Percentiles rank a stretch among this genome's conserved stretches.
These are phyloP conservation scores for Acronicta aceris DNA, from an alignment of 2,888 invertebrate genomes.

Conservation along the genomic window DNA sequence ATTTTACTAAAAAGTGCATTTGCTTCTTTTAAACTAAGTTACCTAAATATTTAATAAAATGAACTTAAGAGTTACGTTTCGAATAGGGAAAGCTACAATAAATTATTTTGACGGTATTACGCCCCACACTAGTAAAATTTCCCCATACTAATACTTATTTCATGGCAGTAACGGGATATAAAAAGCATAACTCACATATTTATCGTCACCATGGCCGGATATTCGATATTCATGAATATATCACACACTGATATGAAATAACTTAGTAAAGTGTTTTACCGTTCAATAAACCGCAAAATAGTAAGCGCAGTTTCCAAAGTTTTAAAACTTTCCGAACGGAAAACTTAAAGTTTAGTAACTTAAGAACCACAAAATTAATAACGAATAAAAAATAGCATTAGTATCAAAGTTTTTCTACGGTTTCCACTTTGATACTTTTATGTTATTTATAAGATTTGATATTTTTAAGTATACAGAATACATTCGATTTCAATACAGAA, in stretches of 20 bases:
- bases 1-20: too few relatives aligned
- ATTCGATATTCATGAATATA: conserved; percentile 2
- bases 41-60: too few relatives aligned
- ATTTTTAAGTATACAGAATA: too few relatives aligned
- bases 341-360: conserved; percentile 16
- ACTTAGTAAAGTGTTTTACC: neutral
- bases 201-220: conserved; percentile 9
- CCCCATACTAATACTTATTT: conserved; percentile 13
- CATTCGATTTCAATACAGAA: too few relatives aligned
- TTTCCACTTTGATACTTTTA: too few relatives aligned
- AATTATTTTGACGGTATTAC: neutral
- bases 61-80: neutral
- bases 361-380: conserved; percentile 14
- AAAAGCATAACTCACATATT: conserved; percentile 14
- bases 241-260: neutral
- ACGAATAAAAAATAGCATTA: neutral
- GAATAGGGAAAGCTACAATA: neutral
- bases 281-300: conserved; percentile 3
- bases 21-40: too few relatives aligned
- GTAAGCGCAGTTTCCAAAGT: conserved; percentile 1
- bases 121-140: neutral
- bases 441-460: too few relatives aligned
- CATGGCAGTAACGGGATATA: conserved; percentile 2
- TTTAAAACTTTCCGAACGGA: conserved; percentile 4
- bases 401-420: too few relatives aligned